phyloP scores from a whole-genome alignment of 2,888 invertebrate genomes.

The Chironomus riparius region DNA sequence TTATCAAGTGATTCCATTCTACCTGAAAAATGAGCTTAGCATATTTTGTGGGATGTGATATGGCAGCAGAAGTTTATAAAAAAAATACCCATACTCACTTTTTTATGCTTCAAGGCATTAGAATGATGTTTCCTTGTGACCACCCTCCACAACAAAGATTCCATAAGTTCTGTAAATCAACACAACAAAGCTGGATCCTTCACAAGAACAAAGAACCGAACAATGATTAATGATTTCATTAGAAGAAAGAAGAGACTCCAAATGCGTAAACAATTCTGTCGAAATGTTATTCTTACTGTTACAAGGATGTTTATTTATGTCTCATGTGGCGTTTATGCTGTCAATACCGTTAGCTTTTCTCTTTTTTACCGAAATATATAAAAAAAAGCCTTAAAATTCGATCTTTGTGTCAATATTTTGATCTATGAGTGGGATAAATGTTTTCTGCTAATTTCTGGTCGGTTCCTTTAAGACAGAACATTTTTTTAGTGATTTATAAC shows the following conservation, averaged over 20 bases:
- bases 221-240: conserved; percentile 26
- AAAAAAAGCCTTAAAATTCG: neutral
- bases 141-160: neutral
- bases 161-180: neutral
- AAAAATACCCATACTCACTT: neutral
- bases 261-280: no score
- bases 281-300: neutral
- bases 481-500: conserved; percentile 22
- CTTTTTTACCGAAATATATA: neutral
- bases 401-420: conserved; percentile 23
- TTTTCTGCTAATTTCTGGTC: conserved; percentile 1
- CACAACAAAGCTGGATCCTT: no score
- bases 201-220: conserved; percentile 1
- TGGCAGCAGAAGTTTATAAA: neutral
- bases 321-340: conserved; percentile 18
- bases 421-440: conserved; percentile 4
- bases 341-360: conserved; percentile 16
- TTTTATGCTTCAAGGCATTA: neutral
- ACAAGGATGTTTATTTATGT: conserved; percentile 26
- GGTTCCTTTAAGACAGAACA: neutral
- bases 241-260: neutral
- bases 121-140: conserved; percentile 5
- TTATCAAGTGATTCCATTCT: conserved; percentile 7
- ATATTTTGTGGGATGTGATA: neutral
- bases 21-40: neutral